Conservation (phyloP, 1,140 invertebrate species). For the Cotesia glomerata region DNA sequence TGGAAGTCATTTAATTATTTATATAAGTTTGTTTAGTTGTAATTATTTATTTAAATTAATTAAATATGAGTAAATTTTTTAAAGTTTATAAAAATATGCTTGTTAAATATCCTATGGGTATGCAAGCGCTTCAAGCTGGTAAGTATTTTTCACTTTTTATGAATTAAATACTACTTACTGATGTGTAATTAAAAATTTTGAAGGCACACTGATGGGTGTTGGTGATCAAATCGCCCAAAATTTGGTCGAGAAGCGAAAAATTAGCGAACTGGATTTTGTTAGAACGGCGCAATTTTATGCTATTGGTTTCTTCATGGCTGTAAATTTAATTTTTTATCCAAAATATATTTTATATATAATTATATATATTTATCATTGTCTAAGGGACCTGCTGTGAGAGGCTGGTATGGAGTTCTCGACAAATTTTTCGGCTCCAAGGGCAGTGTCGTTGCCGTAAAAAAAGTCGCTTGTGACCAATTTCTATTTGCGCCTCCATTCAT, state of each 20-base stretch:
- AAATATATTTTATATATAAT: too few relatives aligned
- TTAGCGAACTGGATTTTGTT: constrained; percentile 56
- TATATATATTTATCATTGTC: too few relatives aligned
- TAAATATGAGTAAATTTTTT: too few relatives aligned
- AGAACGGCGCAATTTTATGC: constrained; percentile 62
- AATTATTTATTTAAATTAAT: too few relatives aligned
- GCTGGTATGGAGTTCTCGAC: constrained; percentile 76
- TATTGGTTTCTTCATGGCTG: constrained; percentile 61
- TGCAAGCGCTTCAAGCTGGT: too few relatives aligned
- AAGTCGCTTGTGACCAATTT: constrained; percentile 78
- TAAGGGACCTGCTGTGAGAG: constrained; percentile 74
- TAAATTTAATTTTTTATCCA: constrained; percentile 38
- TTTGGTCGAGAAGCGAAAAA: constrained; percentile 61
- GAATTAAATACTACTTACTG: too few relatives aligned
- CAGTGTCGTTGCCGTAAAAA: constrained; percentile 68
- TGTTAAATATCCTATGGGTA: too few relatives aligned
- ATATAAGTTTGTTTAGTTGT: too few relatives aligned
- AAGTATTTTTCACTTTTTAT: too few relatives aligned
- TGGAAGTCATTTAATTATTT: too few relatives aligned
- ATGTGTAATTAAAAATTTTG: too few relatives aligned
- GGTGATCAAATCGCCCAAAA: constrained; percentile 68
- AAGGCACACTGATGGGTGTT: constrained; percentile 66
- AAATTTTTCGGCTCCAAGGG: constrained; percentile 65
- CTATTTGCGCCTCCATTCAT: constrained; percentile 74
- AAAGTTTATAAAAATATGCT: too few relatives aligned